Conservation (phyloP, 2,113 vertebrate genomes). For the Microtus pennsylvanicus region DNA sequence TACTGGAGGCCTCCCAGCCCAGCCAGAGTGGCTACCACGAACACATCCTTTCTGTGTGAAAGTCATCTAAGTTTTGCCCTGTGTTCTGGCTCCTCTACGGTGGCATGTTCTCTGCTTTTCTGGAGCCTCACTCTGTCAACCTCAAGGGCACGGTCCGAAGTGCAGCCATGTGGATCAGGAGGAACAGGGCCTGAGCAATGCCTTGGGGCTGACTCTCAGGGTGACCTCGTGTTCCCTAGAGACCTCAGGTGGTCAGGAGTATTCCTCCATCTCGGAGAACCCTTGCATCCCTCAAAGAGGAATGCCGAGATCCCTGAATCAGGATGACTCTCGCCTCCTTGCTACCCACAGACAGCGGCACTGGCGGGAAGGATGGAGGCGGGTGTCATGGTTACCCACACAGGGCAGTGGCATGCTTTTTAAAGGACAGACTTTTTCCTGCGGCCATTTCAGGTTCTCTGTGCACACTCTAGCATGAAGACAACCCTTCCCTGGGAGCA, state of each 20-base stretch:
- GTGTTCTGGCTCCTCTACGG: background rate
- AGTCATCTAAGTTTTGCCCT: background rate
- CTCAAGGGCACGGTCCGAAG: background rate
- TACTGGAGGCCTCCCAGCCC: background rate
- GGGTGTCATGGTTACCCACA: accelerated
- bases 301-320: background rate
- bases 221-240: accelerated
- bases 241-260: background rate
- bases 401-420: accelerated
- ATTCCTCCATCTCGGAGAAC: background rate
- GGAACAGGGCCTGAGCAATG: background rate
- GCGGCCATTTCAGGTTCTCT: background rate
- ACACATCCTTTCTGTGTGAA: background rate
- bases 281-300: background rate
- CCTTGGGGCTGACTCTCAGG: background rate
- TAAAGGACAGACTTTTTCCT: background rate
- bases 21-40: background rate
- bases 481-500: background rate
- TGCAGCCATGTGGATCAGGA: background rate
- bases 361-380: background rate
- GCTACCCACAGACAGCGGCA: background rate
- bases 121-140: background rate
- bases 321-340: background rate
- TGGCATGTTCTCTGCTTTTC: background rate
- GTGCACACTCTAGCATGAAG: background rate